Conservation (phyloP, 2,797 vertebrate species). For the Xyrichtys novacula region DNA sequence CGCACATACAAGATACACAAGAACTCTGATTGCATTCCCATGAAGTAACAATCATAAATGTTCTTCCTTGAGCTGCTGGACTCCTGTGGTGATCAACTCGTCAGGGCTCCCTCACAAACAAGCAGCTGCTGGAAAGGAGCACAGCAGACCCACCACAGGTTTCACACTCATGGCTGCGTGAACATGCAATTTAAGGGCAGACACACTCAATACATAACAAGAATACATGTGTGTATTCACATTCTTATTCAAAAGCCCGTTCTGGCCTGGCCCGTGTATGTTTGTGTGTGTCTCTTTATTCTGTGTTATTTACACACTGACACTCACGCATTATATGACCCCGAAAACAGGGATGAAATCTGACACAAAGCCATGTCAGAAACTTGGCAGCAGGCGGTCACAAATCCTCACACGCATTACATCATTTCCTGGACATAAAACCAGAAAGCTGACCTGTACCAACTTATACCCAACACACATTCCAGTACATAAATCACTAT, state of each 20-base stretch:
- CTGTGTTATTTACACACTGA: neutral
- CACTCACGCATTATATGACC: conserved; percentile 1
- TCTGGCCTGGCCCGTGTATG: neutral
- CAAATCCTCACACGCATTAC: conserved; percentile 23
- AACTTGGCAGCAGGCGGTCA: conserved; percentile 27
- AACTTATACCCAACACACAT: conserved; percentile 11
- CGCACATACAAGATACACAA: no score
- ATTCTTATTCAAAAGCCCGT: neutral
- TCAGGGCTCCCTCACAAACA: no score
- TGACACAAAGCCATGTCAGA: conserved; percentile 41
- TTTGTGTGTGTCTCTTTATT: neutral
- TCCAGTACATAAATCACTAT: conserved; percentile 1
- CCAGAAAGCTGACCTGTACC: conserved; percentile 8
- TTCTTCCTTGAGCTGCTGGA: no score
- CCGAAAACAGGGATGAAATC: conserved; percentile 40
- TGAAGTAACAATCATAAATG: no score
- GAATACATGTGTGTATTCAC: neutral
- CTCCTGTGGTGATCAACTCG: no score
- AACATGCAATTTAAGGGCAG: neutral
- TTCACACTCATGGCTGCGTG: neutral
- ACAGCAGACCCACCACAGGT: conserved; percentile 28
- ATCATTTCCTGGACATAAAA: conserved; percentile 21
- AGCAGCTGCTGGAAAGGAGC: no score
- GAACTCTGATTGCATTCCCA: no score
- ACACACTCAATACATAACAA: neutral